These are phyloP conservation scores for Pelobates fuscus DNA, from an alignment of 2,113 vertebrate species.

Conservation along the genomic window DNA sequence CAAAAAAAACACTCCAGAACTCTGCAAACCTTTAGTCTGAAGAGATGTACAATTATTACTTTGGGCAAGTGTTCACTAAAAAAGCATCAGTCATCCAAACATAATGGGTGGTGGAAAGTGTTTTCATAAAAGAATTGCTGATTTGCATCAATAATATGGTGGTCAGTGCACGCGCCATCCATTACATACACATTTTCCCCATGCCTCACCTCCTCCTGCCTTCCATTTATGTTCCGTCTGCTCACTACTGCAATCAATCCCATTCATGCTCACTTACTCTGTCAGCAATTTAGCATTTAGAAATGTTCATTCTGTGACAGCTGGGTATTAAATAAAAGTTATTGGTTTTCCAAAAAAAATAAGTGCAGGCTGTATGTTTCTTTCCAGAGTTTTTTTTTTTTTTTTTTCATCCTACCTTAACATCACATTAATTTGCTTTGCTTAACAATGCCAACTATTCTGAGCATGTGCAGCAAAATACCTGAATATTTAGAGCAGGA, in stretches of 20 bases:
- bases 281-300: conserved; percentile 30
- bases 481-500: background rate
- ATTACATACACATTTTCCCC: conserved; percentile 6
- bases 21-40: background rate
- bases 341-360: conserved; percentile 9
- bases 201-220: background rate
- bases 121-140: background rate
- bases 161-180: background rate
- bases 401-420: background rate
- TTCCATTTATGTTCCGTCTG: background rate
- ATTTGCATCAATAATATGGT: conserved; percentile 14
- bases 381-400: background rate
- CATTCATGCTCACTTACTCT: conserved; percentile 34
- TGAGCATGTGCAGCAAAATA: background rate
- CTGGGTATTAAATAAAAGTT: conserved; percentile 36
- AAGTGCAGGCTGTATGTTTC: background rate
- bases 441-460: background rate
- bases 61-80: background rate
- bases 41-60: background rate
- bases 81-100: conserved; percentile 5
- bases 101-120: conserved; percentile 1
- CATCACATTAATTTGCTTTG: background rate
- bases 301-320: conserved; percentile 26
- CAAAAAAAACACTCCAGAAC: too few species aligned
- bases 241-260: conserved; percentile 24